A percentile compares a stretch with the other conserved stretches of the same genome.
Evolutionary conservation across 2,113 vertebrate species (phyloP).

Genomic region (Channa argus): DNA sequence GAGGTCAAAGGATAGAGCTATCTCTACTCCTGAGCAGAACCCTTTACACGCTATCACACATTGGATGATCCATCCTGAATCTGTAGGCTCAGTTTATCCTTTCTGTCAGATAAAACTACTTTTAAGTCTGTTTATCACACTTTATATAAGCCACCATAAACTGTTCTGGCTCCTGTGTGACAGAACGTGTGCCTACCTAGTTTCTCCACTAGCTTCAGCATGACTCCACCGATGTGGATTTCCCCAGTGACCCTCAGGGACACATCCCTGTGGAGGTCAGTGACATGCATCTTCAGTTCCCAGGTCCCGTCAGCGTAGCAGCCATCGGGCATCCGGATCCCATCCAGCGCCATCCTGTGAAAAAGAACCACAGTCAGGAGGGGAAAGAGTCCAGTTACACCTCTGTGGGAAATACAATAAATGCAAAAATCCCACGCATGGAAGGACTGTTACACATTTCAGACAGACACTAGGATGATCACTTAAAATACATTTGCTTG

Average conservation of each 20-base stretch:
- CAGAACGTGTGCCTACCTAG: constrained; percentile 85
- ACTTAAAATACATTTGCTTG: too few species aligned
- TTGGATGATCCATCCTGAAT: constrained; percentile 5
- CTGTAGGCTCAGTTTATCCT: background rate
- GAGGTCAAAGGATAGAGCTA: constrained; percentile 9
- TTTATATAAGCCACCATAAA: constrained; percentile 5
- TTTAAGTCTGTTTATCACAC: constrained; percentile 3
- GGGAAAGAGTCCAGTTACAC: background rate
- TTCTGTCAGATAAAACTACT: too few species aligned
- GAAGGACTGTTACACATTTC: background rate
- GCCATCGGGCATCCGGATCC: constrained; percentile 99
- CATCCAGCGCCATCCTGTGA: constrained; percentile 94
- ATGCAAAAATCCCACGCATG: background rate
- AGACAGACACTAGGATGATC: background rate
- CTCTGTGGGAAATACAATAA: background rate
- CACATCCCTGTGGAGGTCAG: constrained; percentile 94
- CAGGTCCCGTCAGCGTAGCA: constrained; percentile 98
- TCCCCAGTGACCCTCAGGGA: constrained; percentile 96
- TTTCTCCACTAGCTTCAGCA: constrained; percentile 98
- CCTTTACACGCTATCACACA: background rate
- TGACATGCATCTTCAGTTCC: constrained; percentile 97
- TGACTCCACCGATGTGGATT: constrained; percentile 98
- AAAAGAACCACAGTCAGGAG: constrained; percentile 27
- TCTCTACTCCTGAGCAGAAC: background rate
- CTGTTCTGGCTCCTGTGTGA: too few species aligned